Evolutionary conservation across 1,140 invertebrate species (phyloP).

Genomic region (Pseudoatta argentina): DNA sequence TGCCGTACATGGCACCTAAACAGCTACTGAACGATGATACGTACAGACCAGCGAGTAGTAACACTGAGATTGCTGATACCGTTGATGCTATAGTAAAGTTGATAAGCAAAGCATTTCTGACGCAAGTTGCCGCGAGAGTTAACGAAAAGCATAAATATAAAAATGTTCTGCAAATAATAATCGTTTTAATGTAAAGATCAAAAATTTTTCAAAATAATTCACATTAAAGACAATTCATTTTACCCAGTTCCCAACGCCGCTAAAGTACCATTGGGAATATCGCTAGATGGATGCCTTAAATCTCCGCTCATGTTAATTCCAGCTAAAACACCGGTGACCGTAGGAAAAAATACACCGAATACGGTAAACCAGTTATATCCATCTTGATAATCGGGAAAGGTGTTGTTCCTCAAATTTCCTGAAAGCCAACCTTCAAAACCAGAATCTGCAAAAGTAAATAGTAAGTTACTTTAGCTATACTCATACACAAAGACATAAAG

Average conservation of each 20-base stretch:
- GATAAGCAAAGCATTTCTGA: slow-evolving; percentile 89
- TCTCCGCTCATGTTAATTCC: slow-evolving; percentile 99
- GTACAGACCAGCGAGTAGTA: slow-evolving; percentile 96
- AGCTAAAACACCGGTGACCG: slow-evolving; percentile 96
- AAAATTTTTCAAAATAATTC: slow-evolving; percentile 2
- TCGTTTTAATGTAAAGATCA: slow-evolving; percentile 30
- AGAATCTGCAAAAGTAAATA: slow-evolving; percentile 87
- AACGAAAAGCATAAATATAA: slow-evolving; percentile 96
- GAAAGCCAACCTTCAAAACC: slow-evolving; percentile 95
- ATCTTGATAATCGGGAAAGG: slow-evolving; percentile 92
- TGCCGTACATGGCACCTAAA: slow-evolving; percentile 97
- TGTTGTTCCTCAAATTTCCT: slow-evolving; percentile 93
- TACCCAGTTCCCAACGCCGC: slow-evolving; percentile 95
- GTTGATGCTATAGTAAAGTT: slow-evolving; percentile 97
- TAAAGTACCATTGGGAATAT: slow-evolving; percentile 97
- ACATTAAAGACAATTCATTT: slow-evolving; percentile 41
- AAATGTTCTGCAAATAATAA: slow-evolving; percentile 90
- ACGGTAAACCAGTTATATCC: slow-evolving; percentile 96
- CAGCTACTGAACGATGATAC: slow-evolving; percentile 98
- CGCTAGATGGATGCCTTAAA: slow-evolving; percentile 94
- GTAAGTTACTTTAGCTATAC: not conserved
- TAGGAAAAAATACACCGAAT: slow-evolving; percentile 98
- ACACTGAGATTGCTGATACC: slow-evolving; percentile 92
- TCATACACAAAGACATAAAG: not conserved
- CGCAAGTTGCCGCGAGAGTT: slow-evolving; percentile 95